Conservation (phyloP, 2,113 vertebrate genomes). For the Promerops cafer region DNA sequence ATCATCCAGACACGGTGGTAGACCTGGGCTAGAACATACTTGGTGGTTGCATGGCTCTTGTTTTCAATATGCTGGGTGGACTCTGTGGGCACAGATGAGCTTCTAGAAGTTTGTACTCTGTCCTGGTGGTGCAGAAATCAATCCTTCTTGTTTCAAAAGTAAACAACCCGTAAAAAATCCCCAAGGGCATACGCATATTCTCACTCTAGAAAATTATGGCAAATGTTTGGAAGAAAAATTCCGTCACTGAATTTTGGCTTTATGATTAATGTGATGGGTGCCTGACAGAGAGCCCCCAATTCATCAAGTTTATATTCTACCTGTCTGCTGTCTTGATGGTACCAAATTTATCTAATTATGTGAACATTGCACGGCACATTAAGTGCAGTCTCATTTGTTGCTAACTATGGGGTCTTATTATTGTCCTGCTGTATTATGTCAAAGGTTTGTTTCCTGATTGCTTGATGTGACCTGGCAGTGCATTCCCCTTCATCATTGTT, state of each 20-base stretch:
- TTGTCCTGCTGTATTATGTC: slow-evolving; percentile 58
- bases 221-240: slow-evolving; percentile 43
- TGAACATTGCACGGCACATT: slow-evolving; percentile 72
- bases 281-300: slow-evolving; percentile 73
- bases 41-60: background rate
- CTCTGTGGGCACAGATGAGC: background rate
- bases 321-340: slow-evolving; percentile 59
- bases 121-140: background rate
- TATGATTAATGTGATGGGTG: slow-evolving; percentile 80
- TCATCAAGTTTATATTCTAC: slow-evolving; percentile 77
- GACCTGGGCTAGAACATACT: background rate
- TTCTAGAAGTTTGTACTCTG: background rate
- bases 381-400: slow-evolving; percentile 77
- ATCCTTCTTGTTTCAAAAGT: background rate
- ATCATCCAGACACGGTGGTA: background rate
- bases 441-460: slow-evolving; percentile 72
- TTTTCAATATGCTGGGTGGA: background rate
- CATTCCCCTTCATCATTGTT: slow-evolving; percentile 75
- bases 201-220: background rate
- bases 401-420: slow-evolving; percentile 72
- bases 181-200: background rate
- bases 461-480: slow-evolving; percentile 68
- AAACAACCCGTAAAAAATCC: background rate
- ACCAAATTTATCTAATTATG: slow-evolving; percentile 81
- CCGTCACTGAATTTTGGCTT: slow-evolving; percentile 67